Evolutionary conservation across 2,797 vertebrate genomes (phyloP).

Genomic region (Silurus aristotelis): DNA sequence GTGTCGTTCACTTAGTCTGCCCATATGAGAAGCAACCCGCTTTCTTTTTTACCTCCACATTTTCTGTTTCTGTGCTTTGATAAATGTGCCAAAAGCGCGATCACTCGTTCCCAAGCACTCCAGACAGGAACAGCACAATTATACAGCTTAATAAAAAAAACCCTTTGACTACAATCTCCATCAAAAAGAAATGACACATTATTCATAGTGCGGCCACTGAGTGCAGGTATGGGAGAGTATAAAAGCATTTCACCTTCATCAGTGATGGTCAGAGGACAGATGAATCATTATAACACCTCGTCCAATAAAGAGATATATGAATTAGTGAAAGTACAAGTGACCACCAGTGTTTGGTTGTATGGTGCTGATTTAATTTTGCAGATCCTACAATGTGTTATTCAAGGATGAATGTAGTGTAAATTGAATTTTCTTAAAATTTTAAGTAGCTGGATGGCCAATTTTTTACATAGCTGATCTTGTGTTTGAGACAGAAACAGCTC

Average conservation of each 20-base stretch:
- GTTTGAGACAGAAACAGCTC: not conserved
- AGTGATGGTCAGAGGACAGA: constrained; percentile 33
- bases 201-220: constrained; percentile 55
- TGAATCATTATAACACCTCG: constrained; percentile 24
- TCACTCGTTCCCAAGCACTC: constrained; percentile 76
- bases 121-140: constrained; percentile 77
- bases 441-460: not conserved
- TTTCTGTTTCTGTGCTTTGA: constrained; percentile 81
- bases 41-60: constrained; percentile 67
- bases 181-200: constrained; percentile 70
- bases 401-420: not conserved
- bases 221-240: constrained; percentile 41
- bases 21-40: constrained; percentile 74
- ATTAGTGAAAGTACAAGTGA: constrained; percentile 8
- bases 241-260: constrained; percentile 42
- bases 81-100: constrained; percentile 85
- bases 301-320: not conserved
- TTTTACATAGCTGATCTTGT: not conserved
- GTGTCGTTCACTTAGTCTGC: constrained; percentile 89
- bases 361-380: not conserved
- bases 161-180: constrained; percentile 68
- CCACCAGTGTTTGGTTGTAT: not conserved
- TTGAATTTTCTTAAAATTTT: not conserved
- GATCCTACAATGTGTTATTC: not conserved
- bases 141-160: constrained; percentile 75